Conservation (phyloP, 2,113 vertebrate species). For the Candoia aspera region DNA sequence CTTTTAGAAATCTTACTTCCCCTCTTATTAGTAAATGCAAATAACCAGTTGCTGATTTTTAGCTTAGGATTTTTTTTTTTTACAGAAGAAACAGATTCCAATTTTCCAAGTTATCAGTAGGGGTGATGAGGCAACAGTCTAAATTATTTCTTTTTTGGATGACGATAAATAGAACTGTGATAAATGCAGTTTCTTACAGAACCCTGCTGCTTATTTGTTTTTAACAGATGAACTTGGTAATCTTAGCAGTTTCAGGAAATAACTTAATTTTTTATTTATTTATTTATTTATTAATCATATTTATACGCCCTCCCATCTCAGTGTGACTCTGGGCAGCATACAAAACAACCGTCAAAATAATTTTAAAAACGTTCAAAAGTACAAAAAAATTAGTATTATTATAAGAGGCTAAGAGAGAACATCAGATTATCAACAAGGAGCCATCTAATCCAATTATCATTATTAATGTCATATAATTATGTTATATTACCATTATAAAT, state of each 20-base stretch:
- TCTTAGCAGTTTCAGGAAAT: background rate
- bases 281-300: background rate
- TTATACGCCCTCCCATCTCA: background rate
- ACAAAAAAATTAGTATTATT: background rate
- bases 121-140: background rate
- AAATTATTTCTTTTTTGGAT: background rate
- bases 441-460: no score
- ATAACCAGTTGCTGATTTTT: fast-evolving
- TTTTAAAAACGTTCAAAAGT: background rate
- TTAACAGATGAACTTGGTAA: background rate
- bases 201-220: background rate
- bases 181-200: background rate
- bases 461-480: no score
- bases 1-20: background rate
- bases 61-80: fast-evolving
- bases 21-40: background rate
- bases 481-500: background rate
- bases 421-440: no score
- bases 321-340: background rate
- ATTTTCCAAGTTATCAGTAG: background rate
- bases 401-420: background rate
- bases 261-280: no score
- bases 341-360: background rate
- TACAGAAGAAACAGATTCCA: background rate
- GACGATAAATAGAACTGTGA: no score